Conservation (phyloP, 2,888 invertebrate genomes). For the Acrobasis suavella region DNA sequence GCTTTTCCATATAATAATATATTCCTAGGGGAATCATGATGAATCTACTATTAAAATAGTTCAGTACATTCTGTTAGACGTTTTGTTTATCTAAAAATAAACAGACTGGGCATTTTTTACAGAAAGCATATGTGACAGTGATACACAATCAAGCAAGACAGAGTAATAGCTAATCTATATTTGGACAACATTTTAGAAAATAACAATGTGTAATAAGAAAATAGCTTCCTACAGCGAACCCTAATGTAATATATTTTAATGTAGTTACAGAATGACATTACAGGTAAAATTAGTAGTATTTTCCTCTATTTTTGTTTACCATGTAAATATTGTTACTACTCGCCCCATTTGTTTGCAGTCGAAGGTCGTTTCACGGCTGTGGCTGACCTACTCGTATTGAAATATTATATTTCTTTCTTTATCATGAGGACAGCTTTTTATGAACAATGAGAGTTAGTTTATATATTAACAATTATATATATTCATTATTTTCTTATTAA, state of each 20-base stretch:
- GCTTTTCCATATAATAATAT: too few relatives aligned
- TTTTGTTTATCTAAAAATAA: too few relatives aligned
- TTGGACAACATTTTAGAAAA: not conserved
- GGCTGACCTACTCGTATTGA: too few relatives aligned
- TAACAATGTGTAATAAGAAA: not conserved
- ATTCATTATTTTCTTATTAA: too few relatives aligned
- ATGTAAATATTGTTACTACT: not conserved
- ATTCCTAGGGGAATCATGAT: too few relatives aligned
- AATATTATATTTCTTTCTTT: too few relatives aligned
- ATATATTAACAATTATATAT: too few relatives aligned
- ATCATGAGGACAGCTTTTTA: too few relatives aligned
- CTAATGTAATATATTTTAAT: not conserved
- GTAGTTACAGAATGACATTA: not conserved
- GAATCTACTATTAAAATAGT: too few relatives aligned
- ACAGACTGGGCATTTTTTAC: too few relatives aligned
- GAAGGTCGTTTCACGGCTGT: not conserved
- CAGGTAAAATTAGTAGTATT: not conserved
- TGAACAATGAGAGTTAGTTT: too few relatives aligned
- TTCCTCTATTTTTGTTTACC: not conserved
- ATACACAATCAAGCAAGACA: not conserved
- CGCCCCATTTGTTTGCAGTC: not conserved
- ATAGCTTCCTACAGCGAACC: not conserved
- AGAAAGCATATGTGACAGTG: not conserved
- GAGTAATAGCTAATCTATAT: not conserved
- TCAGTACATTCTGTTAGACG: too few relatives aligned